Base-by-base conservation (phyloP, 2,113 vertebrate species). In the Romanogobio albipinnatus region DNA sequence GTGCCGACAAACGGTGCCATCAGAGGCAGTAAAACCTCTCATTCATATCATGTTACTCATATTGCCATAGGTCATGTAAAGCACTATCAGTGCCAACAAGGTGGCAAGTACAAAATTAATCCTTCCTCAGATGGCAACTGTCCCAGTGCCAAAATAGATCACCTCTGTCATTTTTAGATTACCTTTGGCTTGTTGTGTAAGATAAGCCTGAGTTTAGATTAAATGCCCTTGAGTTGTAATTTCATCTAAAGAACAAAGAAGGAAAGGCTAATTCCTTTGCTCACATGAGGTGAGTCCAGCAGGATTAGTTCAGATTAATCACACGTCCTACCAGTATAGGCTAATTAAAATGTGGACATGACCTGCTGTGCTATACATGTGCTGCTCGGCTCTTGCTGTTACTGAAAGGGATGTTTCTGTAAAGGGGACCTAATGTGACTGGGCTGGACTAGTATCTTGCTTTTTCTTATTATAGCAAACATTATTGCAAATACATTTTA, bases 191-290 rank as follows among this genome's bases (percentile, higher is more conserved):
- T 78, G 81, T 82, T 71, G 51, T 82, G 81, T 82, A 80, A 61
- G 3, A 68, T 81, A 66, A 81, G 73, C 74, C 56, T 87, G 81
- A 83, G 80, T 77, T 85, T 36, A 75, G 56, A 85, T 80, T 77
- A 83, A 45, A 62, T 86, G 75, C 45, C 56, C 29, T 76, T 79
- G 59, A 84, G 51, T 64, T 81, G 45, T 82, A 84, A 87, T 82
- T 79, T 76, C 74, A 64, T 59, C 79, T 62, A 68, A 79, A 73
- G 73, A n/a, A 77, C 39, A 24, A 70, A 73, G 62, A 36, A 64
- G 58, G 53, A 29, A 76, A 75, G 51, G 14, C 58, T 79, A 86
- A 59, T 77, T 73, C 70, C 76, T 56, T 64, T 11, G 29, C 22
- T 79, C 39, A 51, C n/a, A 59, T 59, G 79, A 47, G 73, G 14